A percentile compares a stretch with the other conserved stretches of the same genome.
phyloP scores from a whole-genome alignment of 1,140 invertebrate species.

The Aphis gossypii region DNA sequence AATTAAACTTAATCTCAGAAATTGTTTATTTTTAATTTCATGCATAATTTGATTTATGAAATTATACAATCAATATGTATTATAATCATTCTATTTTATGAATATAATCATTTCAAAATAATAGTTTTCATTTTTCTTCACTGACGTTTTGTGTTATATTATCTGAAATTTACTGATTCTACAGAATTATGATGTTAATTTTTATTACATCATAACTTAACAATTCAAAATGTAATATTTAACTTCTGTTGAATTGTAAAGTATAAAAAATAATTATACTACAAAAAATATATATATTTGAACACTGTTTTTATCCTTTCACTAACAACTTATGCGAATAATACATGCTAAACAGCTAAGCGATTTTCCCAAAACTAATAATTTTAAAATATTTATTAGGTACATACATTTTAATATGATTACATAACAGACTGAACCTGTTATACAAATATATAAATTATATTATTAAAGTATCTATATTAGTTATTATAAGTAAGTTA shows the following conservation, averaged over 20 bases:
- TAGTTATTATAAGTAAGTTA: neutral
- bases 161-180: neutral
- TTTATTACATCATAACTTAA: too few relatives aligned
- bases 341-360: neutral
- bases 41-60: neutral
- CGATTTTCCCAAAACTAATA: neutral
- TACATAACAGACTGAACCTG: neutral
- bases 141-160: neutral
- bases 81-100: neutral
- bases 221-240: neutral
- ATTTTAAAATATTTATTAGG: neutral
- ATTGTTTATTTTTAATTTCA: neutral
- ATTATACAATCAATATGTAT: neutral
- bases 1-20: too few relatives aligned
- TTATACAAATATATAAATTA: neutral
- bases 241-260: neutral
- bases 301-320: neutral
- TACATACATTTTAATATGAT: neutral
- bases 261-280: neutral
- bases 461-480: neutral
- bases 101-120: neutral
- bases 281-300: neutral
- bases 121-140: neutral
- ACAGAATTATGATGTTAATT: neutral
- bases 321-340: neutral